Percentiles rank a stretch among this genome's conserved stretches.
Conservation (phyloP, 1,140 invertebrate genomes). For the Belonocnema kinseyi region DNA sequence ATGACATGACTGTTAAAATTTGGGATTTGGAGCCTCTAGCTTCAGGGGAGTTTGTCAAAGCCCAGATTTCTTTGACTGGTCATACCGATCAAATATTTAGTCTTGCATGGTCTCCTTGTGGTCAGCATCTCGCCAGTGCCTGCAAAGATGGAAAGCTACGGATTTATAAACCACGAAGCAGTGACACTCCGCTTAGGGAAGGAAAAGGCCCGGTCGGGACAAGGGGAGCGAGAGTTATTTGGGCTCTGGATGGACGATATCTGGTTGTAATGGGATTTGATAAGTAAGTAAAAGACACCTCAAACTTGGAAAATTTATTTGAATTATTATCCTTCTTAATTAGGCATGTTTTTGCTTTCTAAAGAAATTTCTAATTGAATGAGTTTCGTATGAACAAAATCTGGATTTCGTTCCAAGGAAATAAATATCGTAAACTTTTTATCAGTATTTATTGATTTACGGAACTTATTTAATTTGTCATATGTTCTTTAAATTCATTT, state of each 20-base stretch:
- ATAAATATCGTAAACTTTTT: too few relatives aligned
- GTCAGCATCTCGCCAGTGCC: slow-evolving; percentile 87
- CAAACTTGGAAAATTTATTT: neutral
- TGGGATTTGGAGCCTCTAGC: slow-evolving; percentile 82
- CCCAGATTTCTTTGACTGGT: slow-evolving; percentile 79
- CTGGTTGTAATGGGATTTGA: slow-evolving; percentile 93
- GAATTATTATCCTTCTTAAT: too few relatives aligned
- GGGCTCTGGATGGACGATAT: slow-evolving; percentile 90
- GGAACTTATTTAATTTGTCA: too few relatives aligned
- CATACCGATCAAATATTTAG: slow-evolving; percentile 92
- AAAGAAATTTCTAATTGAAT: too few relatives aligned
- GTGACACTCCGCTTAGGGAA: slow-evolving; percentile 81
- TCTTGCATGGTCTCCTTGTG: slow-evolving; percentile 93
- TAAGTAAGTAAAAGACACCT: slow-evolving; percentile 79
- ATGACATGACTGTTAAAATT: slow-evolving; percentile 92
- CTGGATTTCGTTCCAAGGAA: too few relatives aligned
- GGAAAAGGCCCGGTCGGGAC: slow-evolving; percentile 91
- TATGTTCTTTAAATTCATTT: neutral
- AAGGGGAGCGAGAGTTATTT: slow-evolving; percentile 90
- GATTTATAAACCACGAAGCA: slow-evolving; percentile 86
- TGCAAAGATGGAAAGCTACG: slow-evolving; percentile 93
- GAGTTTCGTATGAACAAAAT: too few relatives aligned
- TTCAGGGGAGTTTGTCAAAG: slow-evolving; percentile 68
- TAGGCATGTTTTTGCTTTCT: too few relatives aligned
- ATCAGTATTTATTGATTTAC: too few relatives aligned